phyloP scores from a whole-genome alignment of 2,797 vertebrate species.

The Macropus fuliginosus region DNA sequence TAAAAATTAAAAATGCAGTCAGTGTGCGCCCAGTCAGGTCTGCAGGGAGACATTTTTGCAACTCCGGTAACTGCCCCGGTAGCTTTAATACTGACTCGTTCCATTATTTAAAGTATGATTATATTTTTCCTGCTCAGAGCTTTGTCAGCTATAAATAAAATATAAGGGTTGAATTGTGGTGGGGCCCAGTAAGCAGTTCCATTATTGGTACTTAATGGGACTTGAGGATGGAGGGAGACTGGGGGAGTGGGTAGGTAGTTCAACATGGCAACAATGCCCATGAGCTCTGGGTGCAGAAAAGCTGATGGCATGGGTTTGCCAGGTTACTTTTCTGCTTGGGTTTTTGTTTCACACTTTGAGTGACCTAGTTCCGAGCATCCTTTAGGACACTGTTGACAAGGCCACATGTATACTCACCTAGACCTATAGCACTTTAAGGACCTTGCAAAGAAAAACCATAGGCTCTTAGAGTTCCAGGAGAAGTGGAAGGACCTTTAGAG shows the following conservation, averaged over 20 bases:
- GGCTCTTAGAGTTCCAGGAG: neutral
- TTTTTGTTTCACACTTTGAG: conserved; percentile 7
- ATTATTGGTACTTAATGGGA: conserved; percentile 93
- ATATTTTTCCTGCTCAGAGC: conserved; percentile 91
- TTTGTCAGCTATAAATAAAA: conserved; percentile 98
- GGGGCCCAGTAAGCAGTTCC: conserved; percentile 92
- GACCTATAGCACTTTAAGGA: neutral
- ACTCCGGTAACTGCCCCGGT: conserved; percentile 91
- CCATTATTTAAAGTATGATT: conserved; percentile 96
- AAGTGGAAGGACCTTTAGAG: neutral
- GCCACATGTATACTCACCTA: neutral
- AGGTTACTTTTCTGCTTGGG: conserved; percentile 16
- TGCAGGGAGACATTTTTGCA: conserved; percentile 92
- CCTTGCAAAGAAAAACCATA: neutral
- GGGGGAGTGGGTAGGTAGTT: conserved; percentile 57
- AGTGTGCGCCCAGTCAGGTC: conserved; percentile 87
- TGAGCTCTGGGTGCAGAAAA: neutral
- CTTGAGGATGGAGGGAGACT: conserved; percentile 71
- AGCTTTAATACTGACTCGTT: conserved; percentile 90
- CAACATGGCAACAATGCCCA: conserved; percentile 48
- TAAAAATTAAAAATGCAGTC: conserved; percentile 96
- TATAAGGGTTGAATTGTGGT: conserved; percentile 93
- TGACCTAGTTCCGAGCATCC: neutral
- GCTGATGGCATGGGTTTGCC: neutral
- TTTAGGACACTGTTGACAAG: conserved; percentile 42